phyloP scores from a whole-genome alignment of 2,797 vertebrate species.

The Threskiornis aethiopicus region DNA sequence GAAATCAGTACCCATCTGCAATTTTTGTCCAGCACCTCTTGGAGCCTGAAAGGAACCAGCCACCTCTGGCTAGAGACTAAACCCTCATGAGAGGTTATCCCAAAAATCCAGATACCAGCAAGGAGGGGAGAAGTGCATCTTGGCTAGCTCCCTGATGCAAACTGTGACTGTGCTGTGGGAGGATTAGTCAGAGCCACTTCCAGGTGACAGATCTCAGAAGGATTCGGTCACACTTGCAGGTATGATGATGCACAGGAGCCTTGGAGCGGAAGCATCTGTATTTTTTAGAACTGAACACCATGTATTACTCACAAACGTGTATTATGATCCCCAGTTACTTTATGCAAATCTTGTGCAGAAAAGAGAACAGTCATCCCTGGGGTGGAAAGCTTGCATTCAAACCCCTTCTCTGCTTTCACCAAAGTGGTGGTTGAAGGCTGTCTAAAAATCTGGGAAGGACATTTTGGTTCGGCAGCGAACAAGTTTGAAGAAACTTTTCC shows the following conservation, averaged over 20 bases:
- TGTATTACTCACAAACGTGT: neutral
- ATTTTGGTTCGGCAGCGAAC: neutral
- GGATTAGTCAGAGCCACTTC: neutral
- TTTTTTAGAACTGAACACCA: neutral
- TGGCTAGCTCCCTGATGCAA: neutral
- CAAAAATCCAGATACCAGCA: neutral
- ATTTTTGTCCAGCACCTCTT: neutral
- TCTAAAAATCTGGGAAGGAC: neutral
- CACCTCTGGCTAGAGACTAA: neutral
- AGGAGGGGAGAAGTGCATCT: neutral
- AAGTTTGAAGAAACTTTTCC: neutral
- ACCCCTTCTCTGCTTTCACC: neutral
- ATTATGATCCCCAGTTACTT: neutral
- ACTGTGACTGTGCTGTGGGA: neutral
- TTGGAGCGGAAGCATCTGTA: neutral
- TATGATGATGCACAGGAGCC: neutral
- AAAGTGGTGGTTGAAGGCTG: neutral
- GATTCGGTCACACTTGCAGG: neutral
- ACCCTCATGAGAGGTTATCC: neutral
- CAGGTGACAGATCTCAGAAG: neutral
- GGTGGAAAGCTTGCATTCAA: neutral
- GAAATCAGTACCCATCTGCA: neutral
- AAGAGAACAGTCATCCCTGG: neutral
- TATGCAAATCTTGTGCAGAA: neutral
- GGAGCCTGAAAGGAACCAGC: neutral